A percentile compares a stretch with the other conserved stretches of the same genome.
phyloP scores from a whole-genome alignment of 2,113 vertebrate genomes.

The Syngnathoides biaculeatus region DNA sequence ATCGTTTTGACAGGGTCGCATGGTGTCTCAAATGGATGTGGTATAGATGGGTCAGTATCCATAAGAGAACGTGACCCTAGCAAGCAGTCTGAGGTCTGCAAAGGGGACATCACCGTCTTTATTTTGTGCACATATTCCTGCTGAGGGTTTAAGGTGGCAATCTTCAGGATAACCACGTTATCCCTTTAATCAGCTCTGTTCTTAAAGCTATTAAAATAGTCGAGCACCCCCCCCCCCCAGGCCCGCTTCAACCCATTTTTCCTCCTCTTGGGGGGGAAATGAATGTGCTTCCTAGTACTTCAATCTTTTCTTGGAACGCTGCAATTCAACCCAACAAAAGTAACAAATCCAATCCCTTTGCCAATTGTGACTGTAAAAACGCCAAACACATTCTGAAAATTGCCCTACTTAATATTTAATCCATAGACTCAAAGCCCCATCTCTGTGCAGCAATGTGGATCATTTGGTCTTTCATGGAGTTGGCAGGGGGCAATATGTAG shows the following conservation, averaged over 20 bases:
- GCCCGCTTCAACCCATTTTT: slow-evolving; percentile 19
- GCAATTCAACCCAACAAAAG: slow-evolving; percentile 40
- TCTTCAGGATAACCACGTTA: slow-evolving; percentile 49
- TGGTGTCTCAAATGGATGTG: too few species aligned
- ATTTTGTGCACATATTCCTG: slow-evolving; percentile 21
- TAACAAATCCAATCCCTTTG: slow-evolving; percentile 42
- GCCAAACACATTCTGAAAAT: slow-evolving; percentile 25
- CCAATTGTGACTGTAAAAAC: slow-evolving; percentile 24
- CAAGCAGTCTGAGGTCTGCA: neutral
- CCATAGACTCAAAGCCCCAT: slow-evolving; percentile 38
- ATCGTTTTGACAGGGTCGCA: too few species aligned
- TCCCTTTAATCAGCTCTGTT: slow-evolving; percentile 59
- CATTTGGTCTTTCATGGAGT: slow-evolving; percentile 18
- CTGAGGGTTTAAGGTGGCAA: slow-evolving; percentile 45
- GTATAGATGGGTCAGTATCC: neutral
- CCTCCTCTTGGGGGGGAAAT: slow-evolving; percentile 13
- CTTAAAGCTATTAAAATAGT: slow-evolving; percentile 56
- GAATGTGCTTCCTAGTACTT: slow-evolving; percentile 41
- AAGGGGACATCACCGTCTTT: slow-evolving; percentile 9
- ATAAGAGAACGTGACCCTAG: neutral
- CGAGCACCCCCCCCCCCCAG: neutral
- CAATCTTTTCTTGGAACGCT: slow-evolving; percentile 31
- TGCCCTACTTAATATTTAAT: slow-evolving; percentile 41
- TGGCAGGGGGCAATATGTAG: neutral
- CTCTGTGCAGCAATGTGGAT: slow-evolving; percentile 24